These are phyloP conservation scores for Phoenoteleia sp. DNA, from an alignment of 2,888 invertebrate species.

Conservation along the genomic window DNA sequence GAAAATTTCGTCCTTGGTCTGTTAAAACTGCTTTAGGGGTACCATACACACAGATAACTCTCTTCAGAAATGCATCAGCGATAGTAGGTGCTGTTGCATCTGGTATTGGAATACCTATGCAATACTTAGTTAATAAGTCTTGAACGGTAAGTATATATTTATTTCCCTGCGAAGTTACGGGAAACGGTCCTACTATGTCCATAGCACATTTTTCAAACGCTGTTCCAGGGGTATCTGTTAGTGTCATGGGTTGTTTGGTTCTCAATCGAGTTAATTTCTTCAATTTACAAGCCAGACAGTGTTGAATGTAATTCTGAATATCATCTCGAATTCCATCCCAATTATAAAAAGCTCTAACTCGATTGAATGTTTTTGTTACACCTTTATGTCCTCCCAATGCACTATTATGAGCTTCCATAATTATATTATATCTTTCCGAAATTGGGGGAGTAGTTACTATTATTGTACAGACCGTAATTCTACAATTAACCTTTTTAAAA, in stretches of 20 bases:
- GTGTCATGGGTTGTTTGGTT: not conserved
- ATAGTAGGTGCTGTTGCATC: too few species aligned
- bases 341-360: not conserved
- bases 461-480: not conserved
- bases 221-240: not conserved
- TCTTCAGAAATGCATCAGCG: too few species aligned
- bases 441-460: not conserved
- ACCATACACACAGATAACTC: too few species aligned
- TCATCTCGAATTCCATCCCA: slow-evolving; percentile 2
- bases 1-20: too few species aligned
- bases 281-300: slow-evolving; percentile 14
- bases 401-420: not conserved
- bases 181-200: slow-evolving; percentile 7
- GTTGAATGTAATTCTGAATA: not conserved
- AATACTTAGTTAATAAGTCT: too few species aligned
- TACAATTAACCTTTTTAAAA: not conserved
- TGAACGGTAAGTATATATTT: too few species aligned
- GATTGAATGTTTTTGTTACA: not conserved
- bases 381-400: slow-evolving; percentile 6
- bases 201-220: slow-evolving; percentile 1
- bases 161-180: not conserved
- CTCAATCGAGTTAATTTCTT: slow-evolving; percentile 2
- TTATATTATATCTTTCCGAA: not conserved
- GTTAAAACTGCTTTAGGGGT: too few species aligned
- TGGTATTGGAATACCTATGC: too few species aligned